Base-by-base conservation (phyloP, 1,140 invertebrate genomes). In the Drosophila ohnishii region DNA sequence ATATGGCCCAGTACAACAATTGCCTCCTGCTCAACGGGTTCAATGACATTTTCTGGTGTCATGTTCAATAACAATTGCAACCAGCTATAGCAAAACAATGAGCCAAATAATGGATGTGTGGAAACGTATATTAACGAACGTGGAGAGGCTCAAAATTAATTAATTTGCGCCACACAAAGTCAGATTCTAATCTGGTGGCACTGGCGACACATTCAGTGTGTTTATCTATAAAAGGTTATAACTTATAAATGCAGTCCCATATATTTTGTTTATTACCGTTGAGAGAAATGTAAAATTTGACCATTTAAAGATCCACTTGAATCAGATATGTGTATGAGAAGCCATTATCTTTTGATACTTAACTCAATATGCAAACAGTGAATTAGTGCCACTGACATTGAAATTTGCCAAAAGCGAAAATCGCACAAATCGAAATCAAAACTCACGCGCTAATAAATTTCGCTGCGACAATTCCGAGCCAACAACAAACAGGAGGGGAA, bases 61-160 rank as follows among this genome's bases (percentile, higher is more conserved):
- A 78, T 80, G 55, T 84, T 89, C 85, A 85, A 85, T 89, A 81
- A 85, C 75, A 82, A 63, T 74, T 80, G 73, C 64, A 90, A 56
- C 57, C 40, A 53, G 30, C 51, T 55, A 42, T n/a, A 45, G 16
- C n/a, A 58, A 78, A 62, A 44, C 63, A 64, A 69, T 55, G 37
- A 75, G 57, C 19, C 35, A 62, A 75, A 40, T 22, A 63, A 64
- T 61, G 58, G 11, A 65, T 64, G 40, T 14, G 11, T 37, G 25
- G 11, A 61, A 35, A 35, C n/a, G 19, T 34, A 34, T 9, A 42
- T 59, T 6, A 64, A 28, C 19, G 32, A 28, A 35, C 11, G 19
- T 56, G 14, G 32, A 25, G 34, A 25, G 34, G 53, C 8, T n/a
- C 9, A n/a, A 56, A 56, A 39, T 39, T 25, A n/a, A 22, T n/a